Base-by-base conservation (phyloP, 2,888 invertebrate species). In the Melipona beecheii region DNA sequence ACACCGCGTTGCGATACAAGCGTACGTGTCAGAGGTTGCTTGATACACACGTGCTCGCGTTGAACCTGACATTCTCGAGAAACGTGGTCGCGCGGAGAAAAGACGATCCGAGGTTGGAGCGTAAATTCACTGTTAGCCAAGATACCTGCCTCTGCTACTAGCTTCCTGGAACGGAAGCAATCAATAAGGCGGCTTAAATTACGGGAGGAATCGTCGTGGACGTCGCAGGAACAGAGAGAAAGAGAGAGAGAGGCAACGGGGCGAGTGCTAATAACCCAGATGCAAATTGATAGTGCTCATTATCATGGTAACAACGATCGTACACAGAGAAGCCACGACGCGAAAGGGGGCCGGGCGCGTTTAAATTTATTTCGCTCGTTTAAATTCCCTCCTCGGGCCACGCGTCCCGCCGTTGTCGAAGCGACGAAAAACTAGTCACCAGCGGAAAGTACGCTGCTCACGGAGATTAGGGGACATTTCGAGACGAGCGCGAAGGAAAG, bases 281-380 rank as follows among this genome's bases (percentile, higher is more conserved):
- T 82, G 82, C 78, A 87, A 87, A 87, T 87, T 82, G 82, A 87
- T 87, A 84, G 85, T 31, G 54, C 75, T 87, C 79, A 87, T 87
- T 87, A 87, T 87, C 87, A 75, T 84, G 76, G 81, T 50, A 74
- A 68, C 76, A 76, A 79, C 74, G 76, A 78, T 69, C 64, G 75
- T 71, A 68, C 71, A 81, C 69, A 60, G 66, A 21, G 66, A 86
- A 81, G 58, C 62, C 62, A 43, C 60, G 65, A 69, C 62, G 75
- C 50, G 74, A 81, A 79, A 79, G 69, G 81, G 19, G 75, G 62
- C 66, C 15, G 72, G 66, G 64, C 36, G 43, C 43, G 43, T 43
- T 43, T 43, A 77, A 75, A 86, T 86, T 87, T 87, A 87, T 84
- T 85, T 86, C 68, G 75, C 86, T 86, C 83, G 81, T 84, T 86